phyloP scores from a whole-genome alignment of 2,797 vertebrate species.

The Enteromius unitaeniatus region DNA sequence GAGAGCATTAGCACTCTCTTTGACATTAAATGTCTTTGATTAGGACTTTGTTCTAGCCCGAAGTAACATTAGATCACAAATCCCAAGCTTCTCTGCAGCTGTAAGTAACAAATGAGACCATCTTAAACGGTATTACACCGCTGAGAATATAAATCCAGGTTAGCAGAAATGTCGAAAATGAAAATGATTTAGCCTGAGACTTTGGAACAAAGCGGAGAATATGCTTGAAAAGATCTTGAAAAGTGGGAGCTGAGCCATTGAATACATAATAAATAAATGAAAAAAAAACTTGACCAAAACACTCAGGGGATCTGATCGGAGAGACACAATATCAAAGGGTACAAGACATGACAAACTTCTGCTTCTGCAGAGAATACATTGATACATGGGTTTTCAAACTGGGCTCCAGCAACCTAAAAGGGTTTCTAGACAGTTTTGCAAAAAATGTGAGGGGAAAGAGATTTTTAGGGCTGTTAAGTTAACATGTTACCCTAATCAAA shows the following conservation, averaged over 20 bases:
- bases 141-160: slow-evolving; percentile 28
- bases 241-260: slow-evolving; percentile 9
- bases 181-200: slow-evolving; percentile 37
- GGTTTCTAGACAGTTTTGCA: no score
- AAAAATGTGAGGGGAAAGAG: neutral
- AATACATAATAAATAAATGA: slow-evolving; percentile 5
- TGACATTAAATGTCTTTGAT: slow-evolving; percentile 63
- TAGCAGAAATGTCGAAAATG: slow-evolving; percentile 25
- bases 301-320: slow-evolving; percentile 14
- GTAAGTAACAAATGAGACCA: slow-evolving; percentile 12
- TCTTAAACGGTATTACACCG: slow-evolving; percentile 5
- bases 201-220: slow-evolving; percentile 26
- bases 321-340: neutral
- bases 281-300: slow-evolving; percentile 25
- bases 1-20: slow-evolving; percentile 71
- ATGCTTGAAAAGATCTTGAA: slow-evolving; percentile 2
- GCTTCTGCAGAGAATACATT: neutral
- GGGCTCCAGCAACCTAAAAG: neutral
- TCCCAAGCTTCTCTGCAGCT: slow-evolving; percentile 19
- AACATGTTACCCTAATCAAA: no score
- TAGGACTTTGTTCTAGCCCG: slow-evolving; percentile 52
- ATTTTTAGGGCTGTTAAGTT: no score
- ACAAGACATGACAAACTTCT: neutral
- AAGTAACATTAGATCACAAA: slow-evolving; percentile 44
- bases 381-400: neutral